Evolutionary conservation across 2,113 vertebrate genomes (phyloP).

Genomic region (Neodontobutis hainanensis): DNA sequence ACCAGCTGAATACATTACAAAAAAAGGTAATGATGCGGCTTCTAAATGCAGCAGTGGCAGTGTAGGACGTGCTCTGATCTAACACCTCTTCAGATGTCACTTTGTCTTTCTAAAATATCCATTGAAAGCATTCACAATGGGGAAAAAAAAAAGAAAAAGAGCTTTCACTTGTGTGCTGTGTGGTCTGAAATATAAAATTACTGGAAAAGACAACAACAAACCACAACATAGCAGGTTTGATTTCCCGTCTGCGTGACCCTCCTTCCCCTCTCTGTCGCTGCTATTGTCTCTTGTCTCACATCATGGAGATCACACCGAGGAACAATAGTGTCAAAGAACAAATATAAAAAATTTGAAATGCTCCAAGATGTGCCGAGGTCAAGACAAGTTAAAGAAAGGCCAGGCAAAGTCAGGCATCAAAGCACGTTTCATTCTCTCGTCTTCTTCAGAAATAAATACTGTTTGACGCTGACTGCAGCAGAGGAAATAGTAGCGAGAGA

Average conservation of each 20-base stretch:
- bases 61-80: constrained; percentile 24
- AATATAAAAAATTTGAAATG: constrained; percentile 12
- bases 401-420: constrained; percentile 16
- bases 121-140: not conserved
- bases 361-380: constrained; percentile 10
- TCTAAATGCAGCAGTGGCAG: constrained; percentile 19
- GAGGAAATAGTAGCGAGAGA: not conserved
- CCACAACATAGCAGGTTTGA: not conserved
- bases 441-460: constrained; percentile 23
- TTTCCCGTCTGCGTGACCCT: not conserved
- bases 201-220: not conserved
- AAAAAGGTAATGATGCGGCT: constrained; percentile 12
- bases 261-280: not conserved
- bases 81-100: constrained; percentile 22
- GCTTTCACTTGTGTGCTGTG: not conserved
- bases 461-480: constrained; percentile 17
- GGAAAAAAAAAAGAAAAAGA: not conserved
- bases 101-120: constrained; percentile 36
- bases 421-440: not conserved
- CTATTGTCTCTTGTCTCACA: not conserved
- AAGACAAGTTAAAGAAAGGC: constrained; percentile 21
- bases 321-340: constrained; percentile 5
- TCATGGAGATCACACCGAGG: not conserved
- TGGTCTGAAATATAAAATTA: not conserved
- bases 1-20: not conserved